phyloP scores from a whole-genome alignment of 1,140 invertebrate genomes.

The Paramacrobiotus metropolitanus region DNA sequence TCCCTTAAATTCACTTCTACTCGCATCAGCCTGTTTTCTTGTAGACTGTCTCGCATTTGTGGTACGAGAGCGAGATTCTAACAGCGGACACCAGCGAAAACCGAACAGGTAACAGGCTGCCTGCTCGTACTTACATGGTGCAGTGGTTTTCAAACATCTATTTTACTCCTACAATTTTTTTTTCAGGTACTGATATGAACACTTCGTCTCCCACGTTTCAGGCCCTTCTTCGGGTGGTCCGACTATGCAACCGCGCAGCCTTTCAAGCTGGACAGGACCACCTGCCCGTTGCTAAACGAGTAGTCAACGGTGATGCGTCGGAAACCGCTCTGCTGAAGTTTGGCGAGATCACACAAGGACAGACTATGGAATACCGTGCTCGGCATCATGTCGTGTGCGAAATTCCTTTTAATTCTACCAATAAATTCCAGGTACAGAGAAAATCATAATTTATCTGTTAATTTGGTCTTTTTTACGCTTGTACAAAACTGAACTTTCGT shows the following conservation, averaged over 20 bases:
- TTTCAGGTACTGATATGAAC: slow-evolving; percentile 4
- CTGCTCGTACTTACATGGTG: too few relatives aligned
- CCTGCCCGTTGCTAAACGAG: slow-evolving; percentile 21
- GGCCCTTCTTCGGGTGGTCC: slow-evolving; percentile 23
- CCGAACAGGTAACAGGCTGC: slow-evolving; percentile 28
- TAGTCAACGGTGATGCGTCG: slow-evolving; percentile 24
- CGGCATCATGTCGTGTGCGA: slow-evolving; percentile 16
- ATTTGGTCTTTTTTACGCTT: too few relatives aligned
- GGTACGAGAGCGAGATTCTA: slow-evolving; percentile 31
- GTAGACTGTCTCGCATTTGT: slow-evolving; percentile 40
- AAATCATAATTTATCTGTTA: too few relatives aligned
- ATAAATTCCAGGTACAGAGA: slow-evolving; percentile 17
- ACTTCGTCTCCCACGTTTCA: background rate
- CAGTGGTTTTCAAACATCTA: too few relatives aligned
- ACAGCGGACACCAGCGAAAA: slow-evolving; percentile 33
- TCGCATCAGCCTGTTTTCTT: too few relatives aligned
- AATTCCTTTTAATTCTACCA: slow-evolving; percentile 20
- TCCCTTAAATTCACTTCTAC: too few relatives aligned
- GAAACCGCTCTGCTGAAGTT: slow-evolving; percentile 24
- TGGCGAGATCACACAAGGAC: slow-evolving; percentile 18
- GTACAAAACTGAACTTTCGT: too few relatives aligned
- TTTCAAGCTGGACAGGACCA: slow-evolving; percentile 28
- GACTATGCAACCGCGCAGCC: slow-evolving; percentile 31
- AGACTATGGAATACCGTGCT: slow-evolving; percentile 13
- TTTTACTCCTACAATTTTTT: background rate